Evolutionary conservation across 1,140 invertebrate genomes (phyloP).

Genomic region (Dendroctonus valens): DNA sequence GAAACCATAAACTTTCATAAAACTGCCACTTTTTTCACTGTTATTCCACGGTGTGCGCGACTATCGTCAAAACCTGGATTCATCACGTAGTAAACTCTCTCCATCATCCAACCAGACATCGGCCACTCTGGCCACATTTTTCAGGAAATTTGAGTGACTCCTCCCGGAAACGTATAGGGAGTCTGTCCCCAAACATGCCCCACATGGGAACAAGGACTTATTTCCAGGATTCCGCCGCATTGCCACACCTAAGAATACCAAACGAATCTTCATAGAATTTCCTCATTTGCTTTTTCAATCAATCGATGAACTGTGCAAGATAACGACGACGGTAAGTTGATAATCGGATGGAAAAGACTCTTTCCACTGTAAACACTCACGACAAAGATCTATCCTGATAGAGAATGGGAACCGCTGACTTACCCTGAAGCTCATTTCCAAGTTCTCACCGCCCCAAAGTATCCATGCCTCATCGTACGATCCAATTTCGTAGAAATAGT

Average conservation of each 20-base stretch:
- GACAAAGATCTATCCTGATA: too few relatives aligned
- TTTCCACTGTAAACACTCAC: too few relatives aligned
- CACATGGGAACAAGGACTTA: constrained; percentile 93
- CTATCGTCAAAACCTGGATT: constrained; percentile 83
- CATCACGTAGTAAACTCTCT: constrained; percentile 98
- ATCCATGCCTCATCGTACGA: constrained; percentile 98
- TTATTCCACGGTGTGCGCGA: too few relatives aligned
- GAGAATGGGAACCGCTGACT: constrained; percentile 36
- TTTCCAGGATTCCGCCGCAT: constrained; percentile 94
- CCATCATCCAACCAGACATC: constrained; percentile 99
- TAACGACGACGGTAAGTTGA: too few relatives aligned
- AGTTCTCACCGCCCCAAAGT: constrained; percentile 99
- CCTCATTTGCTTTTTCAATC: too few relatives aligned
- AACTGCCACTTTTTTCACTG: too few relatives aligned
- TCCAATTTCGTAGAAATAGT: constrained; percentile 97
- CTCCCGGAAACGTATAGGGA: constrained; percentile 98
- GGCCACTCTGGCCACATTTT: constrained; percentile 93
- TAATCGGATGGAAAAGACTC: too few relatives aligned
- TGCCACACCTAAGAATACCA: constrained; percentile 82
- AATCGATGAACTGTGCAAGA: too few relatives aligned
- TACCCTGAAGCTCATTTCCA: constrained; percentile 99
- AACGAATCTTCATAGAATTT: too few relatives aligned
- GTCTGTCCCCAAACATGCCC: constrained; percentile 98
- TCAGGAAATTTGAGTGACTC: constrained; percentile 94
- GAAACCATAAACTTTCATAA: too few relatives aligned